These are phyloP conservation scores for Girardia tigrina DNA, from an alignment of 2,888 invertebrate genomes.

Conservation along the genomic window DNA sequence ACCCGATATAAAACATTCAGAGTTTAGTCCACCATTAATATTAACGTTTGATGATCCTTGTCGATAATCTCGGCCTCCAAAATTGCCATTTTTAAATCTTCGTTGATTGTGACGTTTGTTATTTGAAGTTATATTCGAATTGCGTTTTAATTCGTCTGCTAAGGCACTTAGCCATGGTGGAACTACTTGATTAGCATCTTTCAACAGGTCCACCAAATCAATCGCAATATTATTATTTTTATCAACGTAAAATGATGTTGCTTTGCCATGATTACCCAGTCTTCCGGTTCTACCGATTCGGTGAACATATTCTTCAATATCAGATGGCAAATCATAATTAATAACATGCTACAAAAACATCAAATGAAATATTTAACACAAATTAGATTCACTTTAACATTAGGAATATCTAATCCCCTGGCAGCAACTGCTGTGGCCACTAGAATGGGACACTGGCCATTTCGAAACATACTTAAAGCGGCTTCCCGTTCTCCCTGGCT, in stretches of 20 bases:
- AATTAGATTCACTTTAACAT: conserved; percentile 30
- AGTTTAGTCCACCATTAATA: neutral
- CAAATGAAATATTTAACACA: neutral
- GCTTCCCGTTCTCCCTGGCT: conserved; percentile 92
- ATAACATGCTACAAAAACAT: conserved; percentile 65
- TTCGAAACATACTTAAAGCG: conserved; percentile 78
- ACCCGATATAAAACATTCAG: neutral
- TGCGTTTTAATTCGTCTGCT: conserved; percentile 20
- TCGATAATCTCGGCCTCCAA: conserved; percentile 35
- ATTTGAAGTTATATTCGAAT: neutral
- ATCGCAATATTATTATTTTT: conserved; percentile 85
- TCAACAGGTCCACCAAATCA: conserved; percentile 76
- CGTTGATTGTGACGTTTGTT: conserved; percentile 8
- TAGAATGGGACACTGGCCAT: conserved; percentile 79
- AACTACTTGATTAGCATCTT: conserved; percentile 88
- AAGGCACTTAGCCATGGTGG: conserved; percentile 60
- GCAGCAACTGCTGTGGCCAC: conserved; percentile 67
- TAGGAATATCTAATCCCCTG: conserved; percentile 34
- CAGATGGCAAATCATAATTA: conserved; percentile 94
- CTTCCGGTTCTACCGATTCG: conserved; percentile 93
- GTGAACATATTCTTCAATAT: conserved; percentile 98
- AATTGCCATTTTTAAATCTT: conserved; percentile 19
- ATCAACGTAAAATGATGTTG: conserved; percentile 96
- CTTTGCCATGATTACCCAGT: conserved; percentile 90
- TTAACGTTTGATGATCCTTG: conserved; percentile 9